Conservation (phyloP, 2,888 invertebrate genomes). For the Tortricodes alternella region DNA sequence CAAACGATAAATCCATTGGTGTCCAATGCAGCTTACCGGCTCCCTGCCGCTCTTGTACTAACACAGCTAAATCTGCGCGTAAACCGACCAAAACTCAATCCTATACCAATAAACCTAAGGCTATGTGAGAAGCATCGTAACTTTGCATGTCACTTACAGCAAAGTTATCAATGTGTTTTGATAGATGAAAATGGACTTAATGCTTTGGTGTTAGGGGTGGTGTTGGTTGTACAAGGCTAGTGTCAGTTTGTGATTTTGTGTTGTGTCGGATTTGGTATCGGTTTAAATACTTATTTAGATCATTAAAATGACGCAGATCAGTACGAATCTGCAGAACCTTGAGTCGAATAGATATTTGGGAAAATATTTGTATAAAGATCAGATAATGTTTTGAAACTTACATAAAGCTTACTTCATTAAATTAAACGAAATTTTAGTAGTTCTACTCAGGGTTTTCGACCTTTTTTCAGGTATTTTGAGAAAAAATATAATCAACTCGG, state of each 20-base stretch:
- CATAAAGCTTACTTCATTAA: no score
- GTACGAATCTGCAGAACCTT: background rate
- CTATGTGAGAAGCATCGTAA: constrained; percentile 29
- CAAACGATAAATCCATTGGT: constrained; percentile 72
- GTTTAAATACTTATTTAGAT: constrained; percentile 38
- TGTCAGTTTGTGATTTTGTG: constrained; percentile 29
- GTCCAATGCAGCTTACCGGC: constrained; percentile 64
- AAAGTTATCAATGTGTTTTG: constrained; percentile 32
- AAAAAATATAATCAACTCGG: no score
- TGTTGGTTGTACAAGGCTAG: background rate
- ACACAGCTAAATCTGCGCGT: constrained; percentile 16
- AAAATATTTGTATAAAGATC: background rate
- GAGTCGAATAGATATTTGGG: no score
- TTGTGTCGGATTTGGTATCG: constrained; percentile 41
- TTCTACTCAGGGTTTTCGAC: no score
- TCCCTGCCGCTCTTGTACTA: constrained; percentile 29
- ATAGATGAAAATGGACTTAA: constrained; percentile 34
- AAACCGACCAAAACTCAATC: constrained; percentile 22
- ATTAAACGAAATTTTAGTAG: no score
- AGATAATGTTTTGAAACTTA: no score
- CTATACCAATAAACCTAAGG: constrained; percentile 12
- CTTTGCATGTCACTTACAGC: constrained; percentile 35
- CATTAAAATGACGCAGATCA: constrained; percentile 29
- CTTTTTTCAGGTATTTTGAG: no score
- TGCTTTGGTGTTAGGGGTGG: background rate